Percentiles rank a stretch among this genome's conserved stretches.
Conservation (phyloP, 2,797 vertebrate species). For the Smutsia temminckii region DNA sequence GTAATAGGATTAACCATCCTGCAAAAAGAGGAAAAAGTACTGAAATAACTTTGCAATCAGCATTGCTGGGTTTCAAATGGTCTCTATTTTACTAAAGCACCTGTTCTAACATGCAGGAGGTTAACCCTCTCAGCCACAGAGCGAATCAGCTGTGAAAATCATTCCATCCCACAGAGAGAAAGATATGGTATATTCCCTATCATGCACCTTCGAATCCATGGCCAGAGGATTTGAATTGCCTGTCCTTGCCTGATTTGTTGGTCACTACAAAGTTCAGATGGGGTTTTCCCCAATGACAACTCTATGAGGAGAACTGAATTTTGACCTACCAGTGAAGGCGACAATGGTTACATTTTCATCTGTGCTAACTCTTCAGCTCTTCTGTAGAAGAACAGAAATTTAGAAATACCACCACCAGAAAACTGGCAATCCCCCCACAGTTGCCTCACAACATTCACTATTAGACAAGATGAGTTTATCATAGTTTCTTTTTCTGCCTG, state of each 20-base stretch:
- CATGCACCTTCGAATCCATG: neutral
- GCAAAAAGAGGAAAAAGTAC: neutral
- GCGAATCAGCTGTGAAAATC: neutral
- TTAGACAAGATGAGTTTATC: neutral
- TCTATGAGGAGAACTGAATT: neutral
- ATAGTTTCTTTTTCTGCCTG: constrained; percentile 6
- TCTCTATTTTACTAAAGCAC: neutral
- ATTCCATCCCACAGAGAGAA: neutral
- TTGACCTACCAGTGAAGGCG: neutral
- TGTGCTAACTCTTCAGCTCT: neutral
- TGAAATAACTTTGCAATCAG: constrained; percentile 5
- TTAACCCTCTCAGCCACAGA: neutral
- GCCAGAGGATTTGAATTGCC: neutral
- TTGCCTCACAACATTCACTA: neutral
- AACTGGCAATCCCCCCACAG: neutral
- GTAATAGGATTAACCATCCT: neutral
- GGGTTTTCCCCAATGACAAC: neutral
- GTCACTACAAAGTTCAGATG: neutral
- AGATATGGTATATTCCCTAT: neutral
- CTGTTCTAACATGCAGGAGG: neutral
- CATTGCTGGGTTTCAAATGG: neutral
- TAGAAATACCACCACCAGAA: constrained; percentile 35
- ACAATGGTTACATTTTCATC: constrained; percentile 31
- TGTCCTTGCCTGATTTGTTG: neutral
- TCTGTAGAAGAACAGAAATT: neutral